phyloP scores from a whole-genome alignment of 2,888 invertebrate species.

The Carcina quercana region DNA sequence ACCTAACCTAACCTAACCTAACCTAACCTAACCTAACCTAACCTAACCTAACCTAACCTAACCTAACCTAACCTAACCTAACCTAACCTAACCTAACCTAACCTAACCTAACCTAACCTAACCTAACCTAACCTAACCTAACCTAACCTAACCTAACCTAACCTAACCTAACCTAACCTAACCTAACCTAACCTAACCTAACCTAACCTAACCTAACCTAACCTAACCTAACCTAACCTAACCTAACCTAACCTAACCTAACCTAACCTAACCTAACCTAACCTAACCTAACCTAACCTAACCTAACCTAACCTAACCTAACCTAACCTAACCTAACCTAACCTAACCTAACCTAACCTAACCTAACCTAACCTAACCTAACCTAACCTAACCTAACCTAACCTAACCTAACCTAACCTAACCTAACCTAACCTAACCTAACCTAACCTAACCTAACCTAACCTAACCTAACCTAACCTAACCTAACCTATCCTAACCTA shows the following conservation, averaged over 20 bases:
- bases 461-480: slow-evolving; percentile 6
- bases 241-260: slow-evolving; percentile 5
- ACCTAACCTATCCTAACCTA: slow-evolving; percentile 6
- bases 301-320: neutral
- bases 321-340: slow-evolving; percentile 4
- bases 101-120: slow-evolving; percentile 6
- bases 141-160: slow-evolving; percentile 7
- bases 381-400: slow-evolving; percentile 17
- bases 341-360: slow-evolving; percentile 4
- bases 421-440: slow-evolving; percentile 6
- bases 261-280: slow-evolving; percentile 1
- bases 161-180: slow-evolving; percentile 6
- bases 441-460: slow-evolving; percentile 6
- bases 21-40: slow-evolving; percentile 9
- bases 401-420: slow-evolving; percentile 7
- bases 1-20: slow-evolving; percentile 16
- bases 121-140: slow-evolving; percentile 8
- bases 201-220: slow-evolving; percentile 6
- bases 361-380: slow-evolving; percentile 9
- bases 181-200: slow-evolving; percentile 6
- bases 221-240: slow-evolving; percentile 6
- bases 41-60: slow-evolving; percentile 9
- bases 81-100: slow-evolving; percentile 9
- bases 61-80: slow-evolving; percentile 9
- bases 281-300: slow-evolving; percentile 1